Evolutionary conservation across 2,113 vertebrate genomes (phyloP).

Genomic region (Corythornis madagascariensis): DNA sequence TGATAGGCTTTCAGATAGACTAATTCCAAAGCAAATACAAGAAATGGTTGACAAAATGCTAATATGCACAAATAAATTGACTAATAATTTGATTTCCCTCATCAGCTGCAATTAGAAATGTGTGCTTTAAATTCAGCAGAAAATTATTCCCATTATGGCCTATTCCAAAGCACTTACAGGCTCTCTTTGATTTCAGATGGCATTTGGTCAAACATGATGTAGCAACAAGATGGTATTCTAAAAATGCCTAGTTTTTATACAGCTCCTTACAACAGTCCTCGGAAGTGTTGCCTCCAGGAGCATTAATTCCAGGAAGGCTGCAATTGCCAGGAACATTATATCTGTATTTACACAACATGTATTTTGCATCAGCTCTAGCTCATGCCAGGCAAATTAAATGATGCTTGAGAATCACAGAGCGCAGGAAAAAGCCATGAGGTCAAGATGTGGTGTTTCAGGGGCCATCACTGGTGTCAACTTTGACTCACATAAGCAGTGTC

Average conservation of each 20-base stretch:
- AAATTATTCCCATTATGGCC: neutral
- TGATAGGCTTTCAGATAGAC: neutral
- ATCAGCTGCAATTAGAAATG: neutral
- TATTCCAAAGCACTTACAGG: neutral
- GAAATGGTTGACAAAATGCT: neutral
- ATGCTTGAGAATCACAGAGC: neutral
- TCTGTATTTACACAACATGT: slow-evolving; percentile 1
- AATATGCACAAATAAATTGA: neutral
- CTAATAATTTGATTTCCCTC: neutral
- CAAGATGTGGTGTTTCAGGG: neutral
- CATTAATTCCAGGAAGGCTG: slow-evolving; percentile 39
- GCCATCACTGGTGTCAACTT: neutral
- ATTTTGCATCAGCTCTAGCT: slow-evolving; percentile 9
- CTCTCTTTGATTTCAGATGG: slow-evolving; percentile 31
- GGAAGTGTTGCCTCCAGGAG: slow-evolving; percentile 14
- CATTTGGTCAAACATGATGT: slow-evolving; percentile 19
- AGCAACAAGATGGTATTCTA: slow-evolving; percentile 23
- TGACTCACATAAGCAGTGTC: neutral
- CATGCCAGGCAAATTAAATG: neutral
- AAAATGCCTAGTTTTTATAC: neutral
- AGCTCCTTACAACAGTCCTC: neutral
- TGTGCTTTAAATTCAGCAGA: neutral
- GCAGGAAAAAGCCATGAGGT: neutral
- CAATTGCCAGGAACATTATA: neutral
- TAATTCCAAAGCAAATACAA: neutral